Evolutionary conservation across 2,797 vertebrate genomes (phyloP).

Genomic region (Anniella stebbinsi): DNA sequence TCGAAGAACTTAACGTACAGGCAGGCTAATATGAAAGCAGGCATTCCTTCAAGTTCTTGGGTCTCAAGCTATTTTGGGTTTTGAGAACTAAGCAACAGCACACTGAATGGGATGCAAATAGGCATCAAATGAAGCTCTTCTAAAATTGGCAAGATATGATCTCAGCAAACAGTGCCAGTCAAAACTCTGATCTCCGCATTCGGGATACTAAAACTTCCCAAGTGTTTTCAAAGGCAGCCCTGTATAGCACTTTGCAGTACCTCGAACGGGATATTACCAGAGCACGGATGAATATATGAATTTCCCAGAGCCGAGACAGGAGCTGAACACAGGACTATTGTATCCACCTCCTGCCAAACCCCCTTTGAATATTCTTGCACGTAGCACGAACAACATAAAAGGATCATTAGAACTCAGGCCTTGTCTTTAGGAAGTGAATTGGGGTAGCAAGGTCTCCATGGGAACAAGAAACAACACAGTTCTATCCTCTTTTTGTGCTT

Average conservation of each 20-base stretch:
- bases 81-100: background rate
- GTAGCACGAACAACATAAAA: background rate
- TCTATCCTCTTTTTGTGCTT: background rate
- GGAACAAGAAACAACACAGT: constrained; percentile 19
- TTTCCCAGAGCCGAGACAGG: rapidly evolving
- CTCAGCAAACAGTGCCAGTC: background rate
- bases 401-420: background rate
- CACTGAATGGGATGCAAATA: background rate
- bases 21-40: too few species aligned
- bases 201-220: background rate
- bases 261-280: too few species aligned
- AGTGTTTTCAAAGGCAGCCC: background rate
- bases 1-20: too few species aligned
- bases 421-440: background rate
- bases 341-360: rapidly evolving
- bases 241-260: too few species aligned
- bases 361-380: background rate
- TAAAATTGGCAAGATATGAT: background rate
- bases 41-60: too few species aligned
- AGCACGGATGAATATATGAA: background rate
- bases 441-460: constrained; percentile 38
- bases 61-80: background rate
- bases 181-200: background rate
- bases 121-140: background rate
- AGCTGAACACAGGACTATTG: rapidly evolving